phyloP scores from a whole-genome alignment of 2,888 invertebrate genomes.

The Callosobruchus maculatus region DNA sequence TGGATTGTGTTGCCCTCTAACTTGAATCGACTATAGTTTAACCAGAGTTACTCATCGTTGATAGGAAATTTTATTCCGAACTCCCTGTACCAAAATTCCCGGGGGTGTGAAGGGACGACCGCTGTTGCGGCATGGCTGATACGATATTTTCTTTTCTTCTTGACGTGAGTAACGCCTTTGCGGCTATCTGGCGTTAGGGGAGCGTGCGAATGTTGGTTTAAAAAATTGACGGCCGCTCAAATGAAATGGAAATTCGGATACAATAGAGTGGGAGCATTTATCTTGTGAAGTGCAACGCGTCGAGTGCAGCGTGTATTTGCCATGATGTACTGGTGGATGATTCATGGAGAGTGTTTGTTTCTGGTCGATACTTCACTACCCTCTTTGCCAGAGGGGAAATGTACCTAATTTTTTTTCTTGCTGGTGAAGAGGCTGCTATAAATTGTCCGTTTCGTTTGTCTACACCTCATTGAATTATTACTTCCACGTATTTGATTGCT shows the following conservation, averaged over 20 bases:
- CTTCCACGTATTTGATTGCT: no score
- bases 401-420: background rate
- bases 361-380: background rate
- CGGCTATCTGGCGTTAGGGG: background rate
- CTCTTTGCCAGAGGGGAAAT: background rate
- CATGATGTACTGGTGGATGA: background rate
- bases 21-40: no score
- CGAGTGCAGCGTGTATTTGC: background rate
- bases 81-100: background rate
- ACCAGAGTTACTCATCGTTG: no score
- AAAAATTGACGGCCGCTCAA: background rate
- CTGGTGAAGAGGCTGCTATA: background rate
- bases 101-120: background rate
- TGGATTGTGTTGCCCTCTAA: no score
- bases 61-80: background rate
- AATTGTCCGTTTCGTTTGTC: no score
- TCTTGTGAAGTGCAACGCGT: background rate
- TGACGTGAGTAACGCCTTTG: background rate
- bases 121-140: background rate
- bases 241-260: background rate
- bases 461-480: no score
- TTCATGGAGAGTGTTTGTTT: background rate
- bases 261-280: background rate
- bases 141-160: background rate
- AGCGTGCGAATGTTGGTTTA: background rate